Evolutionary conservation across 2,888 invertebrate genomes (phyloP).

Genomic region (Nemotelus pantherinus): DNA sequence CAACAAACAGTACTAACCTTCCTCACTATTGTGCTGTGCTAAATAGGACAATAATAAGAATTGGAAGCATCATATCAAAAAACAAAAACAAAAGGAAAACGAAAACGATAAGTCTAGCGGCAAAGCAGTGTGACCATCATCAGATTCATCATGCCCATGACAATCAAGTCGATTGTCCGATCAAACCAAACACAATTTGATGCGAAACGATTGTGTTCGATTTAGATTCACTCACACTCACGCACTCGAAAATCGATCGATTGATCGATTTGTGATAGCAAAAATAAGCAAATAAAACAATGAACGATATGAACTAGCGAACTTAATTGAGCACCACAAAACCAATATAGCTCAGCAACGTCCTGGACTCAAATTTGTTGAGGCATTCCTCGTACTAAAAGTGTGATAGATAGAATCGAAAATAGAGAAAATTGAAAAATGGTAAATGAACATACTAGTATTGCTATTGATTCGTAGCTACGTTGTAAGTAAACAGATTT

Average conservation of each 20-base stretch:
- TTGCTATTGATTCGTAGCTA: conserved; percentile 32
- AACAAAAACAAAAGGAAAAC: conserved; percentile 32
- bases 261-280: not conserved
- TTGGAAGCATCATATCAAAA: conserved; percentile 34
- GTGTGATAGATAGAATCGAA: conserved; percentile 32
- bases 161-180: not conserved
- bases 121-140: not conserved
- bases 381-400: not conserved
- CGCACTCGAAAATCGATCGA: conserved; percentile 2
- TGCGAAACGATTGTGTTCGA: not conserved
- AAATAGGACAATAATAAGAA: conserved; percentile 43
- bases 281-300: not conserved
- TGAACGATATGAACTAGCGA: not conserved
- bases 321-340: not conserved
- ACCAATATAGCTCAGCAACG: not conserved
- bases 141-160: not conserved
- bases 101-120: conserved; percentile 8
- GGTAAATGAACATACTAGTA: conserved; percentile 27
- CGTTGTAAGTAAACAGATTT: conserved; percentile 33
- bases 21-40: conserved; percentile 42
- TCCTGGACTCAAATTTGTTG: too few species aligned
- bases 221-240: too few species aligned
- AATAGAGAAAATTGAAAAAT: conserved; percentile 37
- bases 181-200: conserved; percentile 16
- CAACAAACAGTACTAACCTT: conserved; percentile 15